phyloP scores from a whole-genome alignment of 2,888 invertebrate species.

The Andrena camellia region DNA sequence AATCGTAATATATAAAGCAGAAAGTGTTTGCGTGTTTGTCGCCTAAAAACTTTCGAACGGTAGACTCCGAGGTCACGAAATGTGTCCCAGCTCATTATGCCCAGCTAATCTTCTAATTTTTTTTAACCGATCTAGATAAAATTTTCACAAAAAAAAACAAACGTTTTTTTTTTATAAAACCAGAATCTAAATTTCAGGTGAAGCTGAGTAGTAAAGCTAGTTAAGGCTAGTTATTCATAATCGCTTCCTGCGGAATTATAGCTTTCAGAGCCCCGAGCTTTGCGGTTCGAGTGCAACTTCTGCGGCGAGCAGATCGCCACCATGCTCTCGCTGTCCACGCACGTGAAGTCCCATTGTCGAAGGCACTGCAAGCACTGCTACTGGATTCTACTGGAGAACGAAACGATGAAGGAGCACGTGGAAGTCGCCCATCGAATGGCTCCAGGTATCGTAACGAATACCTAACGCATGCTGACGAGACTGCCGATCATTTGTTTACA shows the following conservation, averaged over 20 bases:
- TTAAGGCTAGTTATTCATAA: not conserved
- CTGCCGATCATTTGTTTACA: not conserved
- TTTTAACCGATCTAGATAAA: not conserved
- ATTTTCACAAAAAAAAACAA: not conserved
- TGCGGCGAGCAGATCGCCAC: constrained; percentile 77
- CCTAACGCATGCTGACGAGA: not conserved
- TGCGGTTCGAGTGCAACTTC: constrained; percentile 75
- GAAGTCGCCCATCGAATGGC: constrained; percentile 54
- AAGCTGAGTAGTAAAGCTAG: too few relatives aligned
- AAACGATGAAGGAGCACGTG: constrained; percentile 74
- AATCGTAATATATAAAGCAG: too few relatives aligned
- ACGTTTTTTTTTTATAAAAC: too few relatives aligned
- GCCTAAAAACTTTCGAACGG: too few relatives aligned
- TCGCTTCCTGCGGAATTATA: constrained; percentile 27
- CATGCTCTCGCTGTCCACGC: constrained; percentile 77
- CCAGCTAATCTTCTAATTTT: too few relatives aligned
- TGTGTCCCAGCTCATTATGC: too few relatives aligned
- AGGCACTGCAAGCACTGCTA: constrained; percentile 76
- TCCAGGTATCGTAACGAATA: not conserved
- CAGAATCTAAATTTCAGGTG: too few relatives aligned
- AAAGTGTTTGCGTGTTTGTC: too few relatives aligned
- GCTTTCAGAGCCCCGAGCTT: constrained; percentile 63
- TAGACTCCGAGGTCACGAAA: too few relatives aligned
- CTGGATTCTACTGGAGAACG: constrained; percentile 74
- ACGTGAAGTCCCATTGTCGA: constrained; percentile 76